phyloP scores from a whole-genome alignment of 2,113 vertebrate species.

The Pantherophis guttatus region DNA sequence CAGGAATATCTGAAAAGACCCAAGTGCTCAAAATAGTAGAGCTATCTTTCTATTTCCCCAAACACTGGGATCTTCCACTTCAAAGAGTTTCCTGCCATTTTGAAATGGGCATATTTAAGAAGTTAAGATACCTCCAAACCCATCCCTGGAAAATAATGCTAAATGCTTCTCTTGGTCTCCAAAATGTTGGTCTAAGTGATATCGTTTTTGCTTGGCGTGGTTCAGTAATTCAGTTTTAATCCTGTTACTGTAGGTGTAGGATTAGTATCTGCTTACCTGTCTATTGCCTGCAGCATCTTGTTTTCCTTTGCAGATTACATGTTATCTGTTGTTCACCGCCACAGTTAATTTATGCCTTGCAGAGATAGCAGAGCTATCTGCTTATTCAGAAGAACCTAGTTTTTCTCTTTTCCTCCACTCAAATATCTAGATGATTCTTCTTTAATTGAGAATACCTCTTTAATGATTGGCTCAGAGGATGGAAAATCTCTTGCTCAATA shows the following conservation, averaged over 20 bases:
- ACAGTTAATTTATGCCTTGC: accelerated
- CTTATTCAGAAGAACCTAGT: neutral
- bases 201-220: neutral
- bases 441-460: neutral
- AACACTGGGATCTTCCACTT: neutral
- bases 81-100: neutral
- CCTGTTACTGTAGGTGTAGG: neutral
- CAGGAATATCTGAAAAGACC: neutral
- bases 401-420: neutral
- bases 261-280: neutral
- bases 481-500: neutral
- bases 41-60: neutral
- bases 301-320: neutral
- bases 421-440: neutral
- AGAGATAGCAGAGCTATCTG: neutral
- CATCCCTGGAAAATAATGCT: neutral
- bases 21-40: neutral
- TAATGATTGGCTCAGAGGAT: neutral
- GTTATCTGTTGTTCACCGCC: neutral
- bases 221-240: neutral
- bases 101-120: neutral
- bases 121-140: neutral
- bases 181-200: neutral
- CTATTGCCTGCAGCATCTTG: slow-evolving; percentile 28
- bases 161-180: neutral